These are phyloP conservation scores for Manis javanica DNA, from an alignment of 2,797 vertebrate genomes.

Conservation along the genomic window DNA sequence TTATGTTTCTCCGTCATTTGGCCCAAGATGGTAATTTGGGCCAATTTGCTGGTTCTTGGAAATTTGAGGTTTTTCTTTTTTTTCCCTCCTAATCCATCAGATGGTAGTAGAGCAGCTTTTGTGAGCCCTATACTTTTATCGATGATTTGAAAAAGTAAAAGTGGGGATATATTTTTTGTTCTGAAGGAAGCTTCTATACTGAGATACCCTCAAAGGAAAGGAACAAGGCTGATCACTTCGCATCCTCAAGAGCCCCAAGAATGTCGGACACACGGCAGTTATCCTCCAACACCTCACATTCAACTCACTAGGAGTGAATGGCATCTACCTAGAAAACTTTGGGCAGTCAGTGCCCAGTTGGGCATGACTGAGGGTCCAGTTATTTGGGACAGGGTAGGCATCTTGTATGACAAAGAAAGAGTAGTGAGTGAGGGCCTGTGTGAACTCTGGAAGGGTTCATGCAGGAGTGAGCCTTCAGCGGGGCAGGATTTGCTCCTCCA, in stretches of 20 bases:
- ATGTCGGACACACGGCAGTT: not conserved
- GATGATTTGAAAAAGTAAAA: not conserved
- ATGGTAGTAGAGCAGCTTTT: not conserved
- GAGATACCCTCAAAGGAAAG: not conserved
- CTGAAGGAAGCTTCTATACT: not conserved
- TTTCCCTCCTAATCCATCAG: not conserved
- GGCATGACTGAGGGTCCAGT: not conserved
- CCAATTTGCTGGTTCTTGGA: not conserved
- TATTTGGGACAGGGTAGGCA: rapidly evolving
- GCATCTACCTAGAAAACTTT: rapidly evolving
- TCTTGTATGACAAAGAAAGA: not conserved
- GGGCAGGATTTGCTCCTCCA: not conserved
- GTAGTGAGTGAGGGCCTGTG: no score
- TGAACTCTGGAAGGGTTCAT: not conserved
- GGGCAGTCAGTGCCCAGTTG: not conserved
- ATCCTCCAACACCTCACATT: not conserved
- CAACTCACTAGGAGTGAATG: not conserved
- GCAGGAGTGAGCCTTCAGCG: not conserved
- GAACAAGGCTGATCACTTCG: not conserved
- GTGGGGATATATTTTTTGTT: not conserved
- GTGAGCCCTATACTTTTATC: not conserved
- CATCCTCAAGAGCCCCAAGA: no score
- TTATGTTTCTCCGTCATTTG: not conserved
- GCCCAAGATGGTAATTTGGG: not conserved
- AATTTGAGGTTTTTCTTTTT: not conserved